Evolutionary conservation across 2,113 vertebrate genomes (phyloP), one percentile per base, ranked within the genome.

Genomic region (Bufo bufo): DNA sequence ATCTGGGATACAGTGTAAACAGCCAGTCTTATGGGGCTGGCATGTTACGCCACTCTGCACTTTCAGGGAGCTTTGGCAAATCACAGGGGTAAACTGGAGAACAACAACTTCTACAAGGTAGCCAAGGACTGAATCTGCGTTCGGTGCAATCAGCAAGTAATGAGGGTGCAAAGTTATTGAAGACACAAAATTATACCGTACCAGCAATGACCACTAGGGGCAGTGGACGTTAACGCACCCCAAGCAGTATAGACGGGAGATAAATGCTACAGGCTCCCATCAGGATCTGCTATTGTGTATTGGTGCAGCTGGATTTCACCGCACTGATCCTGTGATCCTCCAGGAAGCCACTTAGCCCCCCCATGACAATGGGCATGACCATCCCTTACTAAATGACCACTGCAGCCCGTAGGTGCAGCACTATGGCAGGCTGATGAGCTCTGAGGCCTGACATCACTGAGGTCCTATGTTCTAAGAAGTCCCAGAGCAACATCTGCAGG

Each of bases 1-100:
- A 72, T 89, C 88, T 50, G 9, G 16, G 79, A 72, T 75, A 88
- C 80, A 54, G 20, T 47, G 74, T 63, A 85, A 79, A 89, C 87
- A 78, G 52, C 49, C 0, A 4, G n/a, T 4, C 87, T 79, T 33
- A 2, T 16, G 87, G 75, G 87, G 19, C n/a, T 1, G 10, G 20
- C 45, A 10, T 54, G 79, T 82, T 82, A 52, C 79, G 10, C 19
- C 43, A 75, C 78, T 82, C 13, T 65, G 79, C 3, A 3, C 3
- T 66, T 88, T 45, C 52, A 19, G 69, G 69, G 79, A 88, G 17
- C 6, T 4, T 13, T 4, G 52, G n/a, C 10, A 13, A 23, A 5
- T 33, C 69, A 13, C 54, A 5, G 6, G 69, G 52, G 23, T 49
- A 56, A 52, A 58, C 52, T 23, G 17, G 16, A 69, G 43, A 33